These are phyloP conservation scores for Bucco capensis DNA, from an alignment of 2,113 vertebrate genomes.

Conservation along the genomic window DNA sequence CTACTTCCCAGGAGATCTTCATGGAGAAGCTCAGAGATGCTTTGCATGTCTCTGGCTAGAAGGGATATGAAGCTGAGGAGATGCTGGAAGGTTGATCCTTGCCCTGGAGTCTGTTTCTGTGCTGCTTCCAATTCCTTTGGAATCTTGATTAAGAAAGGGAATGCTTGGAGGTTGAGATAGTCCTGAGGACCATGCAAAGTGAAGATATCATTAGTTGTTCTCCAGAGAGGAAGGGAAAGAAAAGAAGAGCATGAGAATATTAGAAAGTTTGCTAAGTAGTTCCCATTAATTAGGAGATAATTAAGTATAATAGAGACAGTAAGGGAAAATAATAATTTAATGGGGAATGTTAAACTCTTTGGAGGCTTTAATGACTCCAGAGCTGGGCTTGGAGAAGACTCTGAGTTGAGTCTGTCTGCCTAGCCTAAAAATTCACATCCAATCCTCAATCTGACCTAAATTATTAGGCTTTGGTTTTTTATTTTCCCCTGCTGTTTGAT, in stretches of 20 bases:
- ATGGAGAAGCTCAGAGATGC: neutral
- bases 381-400: neutral
- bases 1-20: neutral
- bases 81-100: neutral
- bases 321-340: neutral
- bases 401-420: neutral
- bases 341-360: neutral
- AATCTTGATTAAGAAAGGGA: slow-evolving; percentile 48
- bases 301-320: neutral
- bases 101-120: neutral
- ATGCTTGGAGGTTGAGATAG: neutral
- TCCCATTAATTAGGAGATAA: neutral
- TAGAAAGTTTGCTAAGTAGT: neutral
- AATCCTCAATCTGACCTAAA: neutral
- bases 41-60: slow-evolving; percentile 47
- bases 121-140: neutral
- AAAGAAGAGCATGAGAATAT: neutral
- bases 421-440: neutral
- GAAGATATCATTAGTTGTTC: neutral
- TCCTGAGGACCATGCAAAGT: neutral
- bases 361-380: neutral
- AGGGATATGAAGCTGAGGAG: neutral
- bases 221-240: neutral
- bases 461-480: neutral
- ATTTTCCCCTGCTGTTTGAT: neutral